Evolutionary conservation across 2,113 vertebrate species (phyloP), one percentile per base, ranked within the genome.

Genomic region (Oriolus oriolus): DNA sequence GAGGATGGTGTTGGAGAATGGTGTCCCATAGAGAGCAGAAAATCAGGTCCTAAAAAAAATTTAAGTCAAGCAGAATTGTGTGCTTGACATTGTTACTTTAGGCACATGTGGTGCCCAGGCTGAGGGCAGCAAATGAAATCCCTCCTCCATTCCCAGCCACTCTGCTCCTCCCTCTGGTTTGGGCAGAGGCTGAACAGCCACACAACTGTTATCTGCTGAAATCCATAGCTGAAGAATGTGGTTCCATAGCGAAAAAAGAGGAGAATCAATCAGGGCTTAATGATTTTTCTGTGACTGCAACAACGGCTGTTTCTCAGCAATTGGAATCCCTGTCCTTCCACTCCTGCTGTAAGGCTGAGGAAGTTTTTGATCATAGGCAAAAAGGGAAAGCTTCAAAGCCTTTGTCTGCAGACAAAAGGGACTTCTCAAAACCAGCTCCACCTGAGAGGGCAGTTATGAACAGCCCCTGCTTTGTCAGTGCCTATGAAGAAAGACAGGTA

Each of bases 51-150:
- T 57, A 35, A 42, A 65, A 28, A 31, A 56, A 44, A 52, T 76
- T 54, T 59, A 64, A 84, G 35, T 6, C 9, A 22, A 47, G 26
- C 41, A 77, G 30, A 64, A 30, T 12, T 14, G 13, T 8, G 30
- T 47, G 39, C 16, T 2, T 47, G 35, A 23, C 16, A 2, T 7
- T 0, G 0, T 28, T 27, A 10, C 33, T 23, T 23, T 9, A 49
- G 61, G 39, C n/a, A 27, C 28, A 1, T 0, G 13, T 28, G 17
- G 33, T 42, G 42, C 49, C 33, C 13, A 30, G 61, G 27, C 26
- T 76, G 42, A 54, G 26, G 60, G 52, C 42, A 56, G 66, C 16
- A 71, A 59, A 82, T 26, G 1, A 39, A 54, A 16, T 42, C 15
- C 23, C 16, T 17, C 4, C 13, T 71, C 63, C 19, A 57, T 69